Conservation (phyloP, 2,797 vertebrate genomes). For the Gambusia yucatana region DNA sequence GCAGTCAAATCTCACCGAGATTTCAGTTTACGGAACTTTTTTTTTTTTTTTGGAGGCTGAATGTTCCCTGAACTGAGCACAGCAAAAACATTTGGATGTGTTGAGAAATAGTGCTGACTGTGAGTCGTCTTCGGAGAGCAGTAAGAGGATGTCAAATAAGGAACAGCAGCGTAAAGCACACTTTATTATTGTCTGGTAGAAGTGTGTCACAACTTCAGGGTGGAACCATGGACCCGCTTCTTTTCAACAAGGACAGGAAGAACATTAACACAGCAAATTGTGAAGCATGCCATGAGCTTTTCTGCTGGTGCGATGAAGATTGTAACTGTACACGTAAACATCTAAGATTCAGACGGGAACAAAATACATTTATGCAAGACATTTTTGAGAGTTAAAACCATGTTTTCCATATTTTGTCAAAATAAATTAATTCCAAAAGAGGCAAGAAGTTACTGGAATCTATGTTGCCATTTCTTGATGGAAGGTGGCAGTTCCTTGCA, state of each 20-base stretch:
- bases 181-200: constrained; percentile 74
- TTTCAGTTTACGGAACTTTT: constrained; percentile 1
- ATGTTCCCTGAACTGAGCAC: constrained; percentile 15
- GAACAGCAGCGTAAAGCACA: constrained; percentile 72
- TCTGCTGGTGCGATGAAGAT: not conserved
- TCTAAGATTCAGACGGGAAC: not conserved
- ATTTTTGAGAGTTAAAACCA: not conserved
- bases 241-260: constrained; percentile 28
- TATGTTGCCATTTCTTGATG: not conserved
- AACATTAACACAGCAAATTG: constrained; percentile 22
- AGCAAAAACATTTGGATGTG: constrained; percentile 39
- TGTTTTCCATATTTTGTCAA: not conserved
- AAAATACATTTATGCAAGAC: not conserved
- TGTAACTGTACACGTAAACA: not conserved
- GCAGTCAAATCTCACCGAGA: not conserved
- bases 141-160: constrained; percentile 82
- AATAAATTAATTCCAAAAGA: not conserved
- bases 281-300: constrained; percentile 9
- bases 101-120: constrained; percentile 70
- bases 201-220: constrained; percentile 73
- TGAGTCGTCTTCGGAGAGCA: constrained; percentile 54
- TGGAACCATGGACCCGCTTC: constrained; percentile 33
- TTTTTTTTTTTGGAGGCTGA: not conserved
- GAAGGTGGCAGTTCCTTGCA: not conserved
- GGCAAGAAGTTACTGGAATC: not conserved